phyloP scores from a whole-genome alignment of 2,888 invertebrate species.

The Apamea crenata region DNA sequence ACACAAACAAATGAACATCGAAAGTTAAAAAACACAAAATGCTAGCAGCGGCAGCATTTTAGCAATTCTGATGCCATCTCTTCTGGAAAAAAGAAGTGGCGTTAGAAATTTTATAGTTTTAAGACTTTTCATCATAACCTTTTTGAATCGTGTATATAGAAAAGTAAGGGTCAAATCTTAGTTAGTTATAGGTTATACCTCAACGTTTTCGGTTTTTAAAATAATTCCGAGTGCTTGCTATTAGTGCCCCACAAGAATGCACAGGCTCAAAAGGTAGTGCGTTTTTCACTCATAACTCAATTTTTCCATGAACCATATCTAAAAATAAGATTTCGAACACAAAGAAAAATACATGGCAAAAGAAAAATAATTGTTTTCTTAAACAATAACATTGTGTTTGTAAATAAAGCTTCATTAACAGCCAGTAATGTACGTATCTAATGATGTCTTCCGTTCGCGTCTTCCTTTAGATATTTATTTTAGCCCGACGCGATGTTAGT shows the following conservation, averaged over 20 bases:
- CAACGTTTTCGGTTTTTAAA: not conserved
- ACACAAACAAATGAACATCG: not conserved
- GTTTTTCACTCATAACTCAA: not conserved
- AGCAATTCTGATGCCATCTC: not conserved
- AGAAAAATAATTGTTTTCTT: slow-evolving; percentile 4
- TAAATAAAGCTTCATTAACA: slow-evolving; percentile 48
- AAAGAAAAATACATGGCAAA: not conserved
- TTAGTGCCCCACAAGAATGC: not conserved
- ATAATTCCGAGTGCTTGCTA: not conserved
- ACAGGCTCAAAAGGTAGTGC: not conserved
- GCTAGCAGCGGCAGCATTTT: too few species aligned
- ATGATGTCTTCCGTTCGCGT: slow-evolving; percentile 35
- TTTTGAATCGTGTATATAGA: not conserved
- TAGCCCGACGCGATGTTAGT: not conserved
- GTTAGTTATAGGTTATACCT: not conserved
- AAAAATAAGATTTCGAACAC: not conserved
- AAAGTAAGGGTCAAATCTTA: not conserved
- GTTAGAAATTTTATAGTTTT: not conserved
- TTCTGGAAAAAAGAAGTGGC: not conserved
- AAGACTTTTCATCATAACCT: not conserved
- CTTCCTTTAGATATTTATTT: slow-evolving; percentile 30
- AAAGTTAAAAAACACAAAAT: not conserved
- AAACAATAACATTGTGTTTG: slow-evolving; percentile 40
- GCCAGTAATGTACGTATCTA: slow-evolving; percentile 40
- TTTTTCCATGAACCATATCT: not conserved